These are phyloP conservation scores for Megaceryle alcyon DNA, from an alignment of 2,797 vertebrate genomes.

Conservation along the genomic window DNA sequence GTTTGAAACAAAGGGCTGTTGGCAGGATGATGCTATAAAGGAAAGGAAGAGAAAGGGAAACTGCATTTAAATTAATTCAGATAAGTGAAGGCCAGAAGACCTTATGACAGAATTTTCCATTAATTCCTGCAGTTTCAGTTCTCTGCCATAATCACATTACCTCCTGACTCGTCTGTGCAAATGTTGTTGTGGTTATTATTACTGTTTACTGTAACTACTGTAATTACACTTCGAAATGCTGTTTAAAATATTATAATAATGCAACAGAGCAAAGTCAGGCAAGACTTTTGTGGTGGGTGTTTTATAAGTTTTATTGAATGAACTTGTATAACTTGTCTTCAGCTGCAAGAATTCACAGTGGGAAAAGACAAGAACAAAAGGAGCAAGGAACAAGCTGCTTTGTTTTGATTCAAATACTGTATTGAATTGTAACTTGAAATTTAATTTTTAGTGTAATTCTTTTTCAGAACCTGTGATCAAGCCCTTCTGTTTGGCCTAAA, in stretches of 20 bases:
- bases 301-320: neutral
- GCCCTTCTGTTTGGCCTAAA: neutral
- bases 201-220: neutral
- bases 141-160: neutral
- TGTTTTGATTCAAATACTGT: neutral
- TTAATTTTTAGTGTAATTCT: neutral
- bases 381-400: neutral
- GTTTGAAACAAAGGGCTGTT: constrained; percentile 36
- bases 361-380: neutral
- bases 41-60: constrained; percentile 63
- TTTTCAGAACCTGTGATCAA: neutral
- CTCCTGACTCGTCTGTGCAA: constrained; percentile 1
- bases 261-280: neutral
- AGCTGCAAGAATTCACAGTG: neutral
- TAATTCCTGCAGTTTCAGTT: neutral
- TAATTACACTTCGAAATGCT: neutral
- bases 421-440: neutral
- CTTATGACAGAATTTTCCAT: constrained; percentile 41
- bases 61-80: neutral
- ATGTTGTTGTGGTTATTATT: neutral
- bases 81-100: constrained; percentile 38
- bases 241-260: neutral
- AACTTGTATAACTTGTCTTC: neutral
- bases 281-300: neutral
- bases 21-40: constrained; percentile 2